Evolutionary conservation across 1,140 invertebrate species (phyloP).

Genomic region (Magallana gigas): DNA sequence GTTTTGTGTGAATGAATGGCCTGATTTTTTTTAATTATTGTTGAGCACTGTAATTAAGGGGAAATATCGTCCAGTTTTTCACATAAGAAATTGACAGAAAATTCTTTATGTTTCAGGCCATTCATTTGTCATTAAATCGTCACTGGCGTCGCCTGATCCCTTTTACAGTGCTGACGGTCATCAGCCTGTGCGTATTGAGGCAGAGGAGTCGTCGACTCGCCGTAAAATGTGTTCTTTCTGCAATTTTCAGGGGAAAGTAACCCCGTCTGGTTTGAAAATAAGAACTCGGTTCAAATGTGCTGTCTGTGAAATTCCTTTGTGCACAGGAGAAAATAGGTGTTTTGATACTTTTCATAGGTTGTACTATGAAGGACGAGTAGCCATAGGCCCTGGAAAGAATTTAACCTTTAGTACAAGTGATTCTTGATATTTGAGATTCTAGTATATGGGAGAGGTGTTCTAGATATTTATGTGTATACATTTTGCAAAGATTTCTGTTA

Average conservation of each 20-base stretch:
- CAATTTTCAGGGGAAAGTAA: conserved; percentile 41
- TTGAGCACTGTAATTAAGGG: neutral
- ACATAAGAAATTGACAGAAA: conserved; percentile 4
- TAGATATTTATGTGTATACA: neutral
- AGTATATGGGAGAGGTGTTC: neutral
- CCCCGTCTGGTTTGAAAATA: conserved; percentile 52
- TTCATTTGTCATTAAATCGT: conserved; percentile 17
- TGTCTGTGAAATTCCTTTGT: conserved; percentile 54
- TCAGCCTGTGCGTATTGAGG: conserved; percentile 1
- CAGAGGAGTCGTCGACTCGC: conserved; percentile 34
- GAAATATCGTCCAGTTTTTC: neutral
- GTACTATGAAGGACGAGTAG: conserved; percentile 14
- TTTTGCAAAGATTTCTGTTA: too few relatives aligned
- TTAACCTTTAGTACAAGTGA: neutral
- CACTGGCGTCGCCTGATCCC: neutral
- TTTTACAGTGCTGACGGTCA: conserved; percentile 27
- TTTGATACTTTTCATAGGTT: conserved; percentile 45
- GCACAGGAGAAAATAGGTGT: conserved; percentile 46
- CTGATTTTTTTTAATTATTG: conserved; percentile 18
- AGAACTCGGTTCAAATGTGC: conserved; percentile 53
- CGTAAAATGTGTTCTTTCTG: conserved; percentile 46
- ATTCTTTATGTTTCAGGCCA: conserved; percentile 42
- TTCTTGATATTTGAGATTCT: neutral
- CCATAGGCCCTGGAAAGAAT: conserved; percentile 25
- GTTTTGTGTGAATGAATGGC: conserved; percentile 30